These are phyloP conservation scores for Brotogeris chrysoptera DNA, from an alignment of 2,797 vertebrate genomes.

Conservation along the genomic window DNA sequence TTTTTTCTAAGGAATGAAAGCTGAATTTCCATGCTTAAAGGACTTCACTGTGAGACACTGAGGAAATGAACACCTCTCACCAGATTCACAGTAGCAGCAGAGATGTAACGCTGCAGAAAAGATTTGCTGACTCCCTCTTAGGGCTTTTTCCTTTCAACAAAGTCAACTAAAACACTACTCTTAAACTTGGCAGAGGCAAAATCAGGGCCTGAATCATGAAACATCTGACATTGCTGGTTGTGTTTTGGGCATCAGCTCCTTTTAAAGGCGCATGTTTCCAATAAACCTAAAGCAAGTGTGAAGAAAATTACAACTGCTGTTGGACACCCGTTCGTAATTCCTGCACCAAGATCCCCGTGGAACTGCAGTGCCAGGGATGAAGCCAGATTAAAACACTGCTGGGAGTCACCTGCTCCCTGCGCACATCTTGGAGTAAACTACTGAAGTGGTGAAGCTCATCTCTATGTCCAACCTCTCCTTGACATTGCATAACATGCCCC, in stretches of 20 bases:
- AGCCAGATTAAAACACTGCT: fast-evolving
- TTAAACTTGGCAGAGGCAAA: background rate
- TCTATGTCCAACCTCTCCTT: background rate
- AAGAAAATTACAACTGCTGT: background rate
- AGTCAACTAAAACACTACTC: background rate
- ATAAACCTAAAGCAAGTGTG: background rate
- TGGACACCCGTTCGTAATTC: background rate
- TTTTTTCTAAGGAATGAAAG: background rate
- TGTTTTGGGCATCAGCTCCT: background rate
- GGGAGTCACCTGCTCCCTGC: background rate
- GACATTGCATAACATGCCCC: background rate
- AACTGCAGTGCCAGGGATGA: fast-evolving
- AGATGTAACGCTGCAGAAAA: background rate
- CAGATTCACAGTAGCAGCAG: background rate
- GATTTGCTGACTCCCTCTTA: background rate
- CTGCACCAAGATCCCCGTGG: background rate
- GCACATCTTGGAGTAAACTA: background rate
- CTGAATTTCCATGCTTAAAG: background rate
- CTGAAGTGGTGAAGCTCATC: background rate
- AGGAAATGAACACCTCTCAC: background rate
- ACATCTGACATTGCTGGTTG: background rate
- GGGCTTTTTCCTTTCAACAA: background rate
- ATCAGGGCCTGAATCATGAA: background rate
- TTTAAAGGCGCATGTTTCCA: background rate
- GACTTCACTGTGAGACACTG: background rate